Conservation (phyloP, 64 coral and sea anemone species). For the Stichodactyla helianthus region DNA sequence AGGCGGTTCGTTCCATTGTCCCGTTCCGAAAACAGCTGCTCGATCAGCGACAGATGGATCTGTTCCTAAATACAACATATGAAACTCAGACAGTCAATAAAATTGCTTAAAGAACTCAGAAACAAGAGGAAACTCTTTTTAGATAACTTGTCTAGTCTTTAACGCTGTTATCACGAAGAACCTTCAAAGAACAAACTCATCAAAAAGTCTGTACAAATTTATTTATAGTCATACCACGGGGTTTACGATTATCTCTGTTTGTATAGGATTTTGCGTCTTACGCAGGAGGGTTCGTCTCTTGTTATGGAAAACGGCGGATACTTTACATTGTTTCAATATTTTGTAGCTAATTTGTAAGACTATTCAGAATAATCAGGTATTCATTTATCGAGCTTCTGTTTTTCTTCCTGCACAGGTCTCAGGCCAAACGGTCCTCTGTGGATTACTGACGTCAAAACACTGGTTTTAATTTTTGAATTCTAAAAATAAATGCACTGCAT, state of each 20-base stretch:
- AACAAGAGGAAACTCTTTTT: too few relatives aligned
- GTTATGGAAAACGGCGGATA: neutral
- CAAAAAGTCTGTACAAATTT: neutral
- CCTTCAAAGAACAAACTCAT: too few relatives aligned
- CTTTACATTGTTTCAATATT: neutral
- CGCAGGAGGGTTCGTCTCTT: neutral
- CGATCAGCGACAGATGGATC: neutral
- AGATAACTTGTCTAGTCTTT: too few relatives aligned
- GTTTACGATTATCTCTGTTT: neutral
- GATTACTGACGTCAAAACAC: neutral
- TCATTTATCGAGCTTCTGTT: neutral
- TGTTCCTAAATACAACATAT: neutral
- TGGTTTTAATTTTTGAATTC: neutral
- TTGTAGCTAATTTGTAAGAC: neutral
- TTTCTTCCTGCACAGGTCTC: neutral
- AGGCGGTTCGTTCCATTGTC: neutral
- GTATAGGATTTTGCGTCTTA: neutral
- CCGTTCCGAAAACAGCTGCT: neutral
- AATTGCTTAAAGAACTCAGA: too few relatives aligned
- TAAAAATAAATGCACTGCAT: too few relatives aligned
- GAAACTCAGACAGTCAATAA: neutral
- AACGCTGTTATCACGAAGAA: too few relatives aligned
- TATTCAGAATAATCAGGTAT: neutral
- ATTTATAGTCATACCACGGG: neutral
- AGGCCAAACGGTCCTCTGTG: neutral